Evolutionary conservation across 2,113 vertebrate genomes (phyloP), one percentile per base, ranked within the genome.

Genomic region (Todiramphus saurophagus): DNA sequence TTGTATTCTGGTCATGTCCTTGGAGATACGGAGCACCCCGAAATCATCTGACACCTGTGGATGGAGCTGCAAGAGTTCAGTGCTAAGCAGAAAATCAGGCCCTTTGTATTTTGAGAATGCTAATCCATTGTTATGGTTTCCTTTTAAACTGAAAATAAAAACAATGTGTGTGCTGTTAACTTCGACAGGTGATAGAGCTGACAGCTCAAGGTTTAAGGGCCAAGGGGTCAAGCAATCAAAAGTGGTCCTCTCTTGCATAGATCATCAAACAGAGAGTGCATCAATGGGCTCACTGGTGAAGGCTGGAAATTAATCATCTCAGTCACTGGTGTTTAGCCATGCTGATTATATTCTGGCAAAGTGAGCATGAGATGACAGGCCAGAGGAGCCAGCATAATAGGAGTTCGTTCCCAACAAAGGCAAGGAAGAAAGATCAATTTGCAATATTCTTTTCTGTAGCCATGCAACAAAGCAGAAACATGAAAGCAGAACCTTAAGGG

Each of bases 401-500:
- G 97, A 98, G 98, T 96, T 98, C 79, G 67, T 97, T 95, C 97
- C 94, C 96, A 98, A 99, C 98, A 99, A 99, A 99, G 97, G 98
- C 96, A 79, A 96, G 89, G 83, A 97, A 98, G 98, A 98, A 96
- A 93, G 99, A 99, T 99, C 99, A 99, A 99, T 99, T 99, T 99
- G 99, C 98, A 99, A 99, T 99, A 99, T 99, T 98, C 98, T 98
- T 98, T 98, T 97, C 98, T 97, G 97, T 95, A 92, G 97, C 95
- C 98, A 97, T 90, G 97, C 98, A 98, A 98, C 99, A 99, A 99
- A 99, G 99, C 97, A 97, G 98, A 98, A 97, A 99, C 99, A 99
- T 99, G 98, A 99, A 99, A 99, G 99, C 97, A 95, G 97, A 98
- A 97, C 99, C 98, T 99, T 99, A 99, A 99, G 98, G 97, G 98